phyloP scores from a whole-genome alignment of 37 sponge, comb jelly and placozoan species.

The Tethya wilhelma region DNA sequence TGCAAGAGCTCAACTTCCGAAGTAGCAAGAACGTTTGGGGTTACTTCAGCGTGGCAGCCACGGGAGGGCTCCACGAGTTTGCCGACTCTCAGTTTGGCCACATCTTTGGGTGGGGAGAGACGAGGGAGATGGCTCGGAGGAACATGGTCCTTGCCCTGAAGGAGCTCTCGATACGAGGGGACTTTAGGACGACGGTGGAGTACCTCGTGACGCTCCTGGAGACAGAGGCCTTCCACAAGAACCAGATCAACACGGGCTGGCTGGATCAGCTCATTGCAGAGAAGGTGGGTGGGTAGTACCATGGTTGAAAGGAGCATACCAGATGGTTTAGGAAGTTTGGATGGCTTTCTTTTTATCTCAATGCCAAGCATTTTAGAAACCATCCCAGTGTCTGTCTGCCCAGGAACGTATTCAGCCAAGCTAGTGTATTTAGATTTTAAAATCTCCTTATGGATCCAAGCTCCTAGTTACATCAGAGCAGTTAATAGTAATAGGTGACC shows the following conservation, averaged over 20 bases:
- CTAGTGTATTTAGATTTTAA: too few relatives aligned
- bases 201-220: conserved; percentile 93
- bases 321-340: too few relatives aligned
- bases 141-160: conserved; percentile 96
- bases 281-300: too few relatives aligned
- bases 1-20: conserved; percentile 95
- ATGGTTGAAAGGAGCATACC: too few relatives aligned
- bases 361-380: too few relatives aligned
- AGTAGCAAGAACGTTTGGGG: conserved; percentile 98
- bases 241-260: conserved; percentile 92
- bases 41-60: conserved; percentile 96
- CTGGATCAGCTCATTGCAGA: conserved; percentile 93
- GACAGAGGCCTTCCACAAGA: conserved; percentile 82
- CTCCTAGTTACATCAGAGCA: too few relatives aligned
- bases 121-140: conserved; percentile 88
- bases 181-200: conserved; percentile 98
- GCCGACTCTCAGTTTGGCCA: conserved; percentile 99
- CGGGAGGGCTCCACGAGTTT: conserved; percentile 99
- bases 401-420: too few relatives aligned
- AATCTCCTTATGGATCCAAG: too few relatives aligned
- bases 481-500: too few relatives aligned
- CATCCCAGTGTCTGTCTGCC: too few relatives aligned
- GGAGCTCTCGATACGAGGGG: conserved; percentile 93
- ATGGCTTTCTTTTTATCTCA: too few relatives aligned
- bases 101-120: conserved; percentile 98